Evolutionary conservation across 2,113 vertebrate species (phyloP).

Genomic region (Leiothrix lutea): DNA sequence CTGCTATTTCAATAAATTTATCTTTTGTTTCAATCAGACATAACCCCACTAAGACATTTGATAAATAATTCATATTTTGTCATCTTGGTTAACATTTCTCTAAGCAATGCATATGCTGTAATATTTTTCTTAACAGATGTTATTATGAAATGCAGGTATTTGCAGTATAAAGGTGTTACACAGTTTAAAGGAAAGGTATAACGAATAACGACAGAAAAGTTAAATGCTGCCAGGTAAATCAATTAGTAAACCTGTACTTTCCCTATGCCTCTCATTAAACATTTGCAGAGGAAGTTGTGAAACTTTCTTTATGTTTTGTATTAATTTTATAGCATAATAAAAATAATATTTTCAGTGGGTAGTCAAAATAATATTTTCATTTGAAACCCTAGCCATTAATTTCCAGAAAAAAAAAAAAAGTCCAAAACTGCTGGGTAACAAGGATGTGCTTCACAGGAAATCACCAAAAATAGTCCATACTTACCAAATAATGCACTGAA

Average conservation of each 20-base stretch:
- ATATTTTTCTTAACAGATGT: neutral
- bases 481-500: neutral
- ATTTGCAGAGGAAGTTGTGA: neutral
- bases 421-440: neutral
- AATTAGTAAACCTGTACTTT: neutral
- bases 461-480: neutral
- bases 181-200: neutral
- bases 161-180: neutral
- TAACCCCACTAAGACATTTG: neutral
- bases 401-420: neutral
- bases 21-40: conserved; percentile 10
- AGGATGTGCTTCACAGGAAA: neutral
- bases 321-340: neutral
- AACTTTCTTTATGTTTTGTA: neutral
- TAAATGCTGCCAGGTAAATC: neutral
- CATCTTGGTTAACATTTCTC: neutral
- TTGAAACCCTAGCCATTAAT: neutral
- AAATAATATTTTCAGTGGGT: neutral
- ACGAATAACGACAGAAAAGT: neutral
- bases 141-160: neutral
- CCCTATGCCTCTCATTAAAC: neutral
- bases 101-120: neutral
- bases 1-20: neutral
- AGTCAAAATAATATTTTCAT: neutral
- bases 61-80: conserved; percentile 32